These are phyloP conservation scores for Sebastes schlegelii DNA, from an alignment of 2,113 vertebrate species.

Conservation along the genomic window DNA sequence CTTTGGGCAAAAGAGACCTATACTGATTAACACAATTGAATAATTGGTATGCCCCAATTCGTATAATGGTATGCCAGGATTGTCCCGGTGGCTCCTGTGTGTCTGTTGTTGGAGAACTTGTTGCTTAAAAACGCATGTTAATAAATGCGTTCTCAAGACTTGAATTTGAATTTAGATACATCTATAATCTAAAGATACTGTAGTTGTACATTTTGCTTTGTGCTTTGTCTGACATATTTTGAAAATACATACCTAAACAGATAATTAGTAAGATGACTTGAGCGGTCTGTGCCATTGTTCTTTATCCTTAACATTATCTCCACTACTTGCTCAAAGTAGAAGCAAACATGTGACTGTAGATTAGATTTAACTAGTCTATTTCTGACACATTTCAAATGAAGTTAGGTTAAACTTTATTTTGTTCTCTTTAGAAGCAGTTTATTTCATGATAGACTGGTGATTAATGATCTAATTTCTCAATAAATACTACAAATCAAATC, in stretches of 20 bases:
- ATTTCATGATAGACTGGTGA: too few species aligned
- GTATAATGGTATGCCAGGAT: background rate
- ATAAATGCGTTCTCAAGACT: background rate
- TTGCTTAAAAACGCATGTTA: background rate
- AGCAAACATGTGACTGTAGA: constrained; percentile 10
- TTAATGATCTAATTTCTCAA: background rate
- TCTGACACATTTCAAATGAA: background rate
- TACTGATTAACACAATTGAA: constrained; percentile 11
- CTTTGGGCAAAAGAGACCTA: background rate
- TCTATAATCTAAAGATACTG: background rate
- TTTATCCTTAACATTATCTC: background rate
- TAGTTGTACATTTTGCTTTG: background rate
- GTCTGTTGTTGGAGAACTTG: background rate
- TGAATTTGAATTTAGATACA: background rate
- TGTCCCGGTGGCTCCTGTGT: background rate
- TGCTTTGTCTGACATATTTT: background rate
- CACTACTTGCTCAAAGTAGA: background rate
- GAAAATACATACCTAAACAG: background rate
- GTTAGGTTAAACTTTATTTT: background rate
- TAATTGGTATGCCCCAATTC: background rate
- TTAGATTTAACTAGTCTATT: background rate
- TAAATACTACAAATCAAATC: background rate
- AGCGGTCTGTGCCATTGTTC: background rate
- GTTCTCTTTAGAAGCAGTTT: background rate
- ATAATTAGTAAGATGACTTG: background rate